Evolutionary conservation across 2,888 invertebrate species (phyloP), one percentile per base, ranked within the genome.

Genomic region (Drosophila tripunctata): DNA sequence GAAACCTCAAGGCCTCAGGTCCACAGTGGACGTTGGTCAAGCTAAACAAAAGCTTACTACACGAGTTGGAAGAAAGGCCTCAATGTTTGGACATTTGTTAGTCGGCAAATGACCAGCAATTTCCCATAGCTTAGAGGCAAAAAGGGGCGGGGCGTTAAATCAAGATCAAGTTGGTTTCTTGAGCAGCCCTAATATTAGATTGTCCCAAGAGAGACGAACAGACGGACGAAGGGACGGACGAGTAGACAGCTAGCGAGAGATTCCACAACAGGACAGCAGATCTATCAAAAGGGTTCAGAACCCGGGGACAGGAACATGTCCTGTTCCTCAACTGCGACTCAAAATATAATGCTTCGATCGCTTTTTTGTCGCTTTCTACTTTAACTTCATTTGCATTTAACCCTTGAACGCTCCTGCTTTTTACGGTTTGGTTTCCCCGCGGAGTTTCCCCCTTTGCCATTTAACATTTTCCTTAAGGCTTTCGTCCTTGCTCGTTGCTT

Each of bases 381-480:
- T 44, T 17, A 19, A 19, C 43, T 68, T 79, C 79, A 79, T 79
- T 79, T 79, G 79, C 79, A 79, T 79, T 82, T 82, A 71, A 71
- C 86, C 76, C 68, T 75, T 67, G 55, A 56, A 41, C 51, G 71
- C 41, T 55, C 54, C 54, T 47, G 21, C 35, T 17, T 19, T 33
- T 50, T 41, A 3, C 10, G 62, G n/a, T n/a, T n/a, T n/a, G n/a
- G n/a, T n/a, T n/a, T n/a, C 44, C 14, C 85, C 51, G 74, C 85
- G 67, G 87, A 78, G 51, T 31, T 52, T 60, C 38, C 30, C n/a
- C 45, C 21, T 47, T 15, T 56, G 22, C 21, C 17, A 35, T 36
- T 7, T 10, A 22, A 14, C 41, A 14, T 21, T 10, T 15, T 48
- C 17, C 33, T 6, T 10, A 10, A 17, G 8, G 6, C 6, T 8